Evolutionary conservation across 2,888 invertebrate genomes (phyloP).

Genomic region (Choristoneura rosaceana): DNA sequence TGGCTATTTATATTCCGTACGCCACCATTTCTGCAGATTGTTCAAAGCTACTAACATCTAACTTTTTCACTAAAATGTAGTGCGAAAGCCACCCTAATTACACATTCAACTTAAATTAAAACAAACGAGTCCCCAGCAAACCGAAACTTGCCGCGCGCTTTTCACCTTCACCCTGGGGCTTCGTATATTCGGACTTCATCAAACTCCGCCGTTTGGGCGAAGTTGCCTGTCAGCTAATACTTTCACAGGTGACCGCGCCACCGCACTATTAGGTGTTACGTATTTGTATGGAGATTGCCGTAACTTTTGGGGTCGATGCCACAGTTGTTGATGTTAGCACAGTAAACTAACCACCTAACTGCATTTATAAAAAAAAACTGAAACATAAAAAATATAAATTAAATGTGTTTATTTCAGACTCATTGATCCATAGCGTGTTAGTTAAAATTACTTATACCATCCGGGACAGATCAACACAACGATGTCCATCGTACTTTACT

Average conservation of each 20-base stretch:
- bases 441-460: too few relatives aligned
- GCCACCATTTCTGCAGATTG: not conserved
- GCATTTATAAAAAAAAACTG: not conserved
- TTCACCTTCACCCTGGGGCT: constrained; percentile 2
- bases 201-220: constrained; percentile 2
- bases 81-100: not conserved
- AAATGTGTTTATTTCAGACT: too few relatives aligned
- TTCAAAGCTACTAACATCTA: not conserved
- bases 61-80: constrained; percentile 7
- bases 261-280: constrained; percentile 31
- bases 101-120: not conserved
- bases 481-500: too few relatives aligned
- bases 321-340: constrained; percentile 1
- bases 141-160: constrained; percentile 6
- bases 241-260: constrained; percentile 37
- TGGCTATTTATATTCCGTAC: too few relatives aligned
- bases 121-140: constrained; percentile 3
- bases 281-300: constrained; percentile 42
- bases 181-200: constrained; percentile 15
- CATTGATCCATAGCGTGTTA: too few relatives aligned
- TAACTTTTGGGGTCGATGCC: constrained; percentile 40
- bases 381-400: too few relatives aligned
- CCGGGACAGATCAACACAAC: too few relatives aligned
- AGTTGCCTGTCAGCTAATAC: constrained; percentile 26
- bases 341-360: not conserved